phyloP scores from a whole-genome alignment of 2,113 vertebrate genomes.

The Octodon degus region DNA sequence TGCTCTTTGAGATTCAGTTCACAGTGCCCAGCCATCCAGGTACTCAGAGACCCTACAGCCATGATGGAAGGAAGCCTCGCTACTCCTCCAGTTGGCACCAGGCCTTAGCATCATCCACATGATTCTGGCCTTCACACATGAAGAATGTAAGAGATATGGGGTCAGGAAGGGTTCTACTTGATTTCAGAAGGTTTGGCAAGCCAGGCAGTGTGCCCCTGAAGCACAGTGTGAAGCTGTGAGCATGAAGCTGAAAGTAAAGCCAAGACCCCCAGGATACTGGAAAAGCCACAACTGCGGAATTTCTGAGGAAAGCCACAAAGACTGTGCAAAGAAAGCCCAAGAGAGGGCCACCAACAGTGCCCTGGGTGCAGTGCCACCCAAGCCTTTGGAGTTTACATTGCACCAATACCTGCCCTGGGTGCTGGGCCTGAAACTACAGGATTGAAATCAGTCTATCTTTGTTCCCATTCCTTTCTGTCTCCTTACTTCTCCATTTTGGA shows the following conservation, averaged over 20 bases:
- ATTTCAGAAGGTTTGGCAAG: not conserved
- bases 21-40: not conserved
- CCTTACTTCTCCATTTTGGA: not conserved
- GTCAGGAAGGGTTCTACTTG: not conserved
- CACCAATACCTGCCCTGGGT: not conserved
- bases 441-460: not conserved
- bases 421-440: not conserved
- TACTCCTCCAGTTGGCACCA: not conserved
- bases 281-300: not conserved
- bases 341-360: not conserved
- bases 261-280: not conserved
- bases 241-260: not conserved
- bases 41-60: not conserved
- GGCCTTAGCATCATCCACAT: not conserved
- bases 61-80: not conserved
- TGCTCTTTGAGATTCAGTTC: not conserved
- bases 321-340: not conserved
- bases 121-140: not conserved
- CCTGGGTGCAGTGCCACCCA: not conserved
- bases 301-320: not conserved
- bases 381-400: not conserved
- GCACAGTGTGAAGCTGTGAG: not conserved
- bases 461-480: not conserved
- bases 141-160: not conserved
- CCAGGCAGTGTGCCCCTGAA: not conserved